phyloP scores from a whole-genome alignment of 2,888 invertebrate genomes.

The Apodemia hepburni region DNA sequence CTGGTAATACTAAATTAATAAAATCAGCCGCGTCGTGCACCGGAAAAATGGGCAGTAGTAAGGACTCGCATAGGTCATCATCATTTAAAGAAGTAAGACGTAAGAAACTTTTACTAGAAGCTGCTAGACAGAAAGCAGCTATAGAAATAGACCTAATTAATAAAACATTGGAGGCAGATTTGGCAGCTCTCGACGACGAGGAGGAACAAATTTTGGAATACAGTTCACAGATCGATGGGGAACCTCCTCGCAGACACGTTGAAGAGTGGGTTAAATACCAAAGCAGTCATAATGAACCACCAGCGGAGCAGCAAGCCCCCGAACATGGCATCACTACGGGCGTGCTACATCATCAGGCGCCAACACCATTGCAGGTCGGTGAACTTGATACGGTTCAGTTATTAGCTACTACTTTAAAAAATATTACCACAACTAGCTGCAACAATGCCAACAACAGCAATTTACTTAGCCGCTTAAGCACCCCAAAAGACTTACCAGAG shows the following conservation, averaged over 20 bases:
- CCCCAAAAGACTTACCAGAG: slow-evolving; percentile 29
- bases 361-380: slow-evolving; percentile 25
- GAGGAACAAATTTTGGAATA: neutral
- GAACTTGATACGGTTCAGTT: slow-evolving; percentile 14
- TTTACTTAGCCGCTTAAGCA: slow-evolving; percentile 28
- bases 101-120: neutral
- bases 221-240: neutral
- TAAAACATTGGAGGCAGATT: slow-evolving; percentile 19
- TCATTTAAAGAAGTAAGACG: neutral
- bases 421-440: slow-evolving; percentile 20
- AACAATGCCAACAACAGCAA: neutral
- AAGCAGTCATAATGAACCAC: slow-evolving; percentile 18
- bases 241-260: slow-evolving; percentile 13
- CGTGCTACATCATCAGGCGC: slow-evolving; percentile 16
- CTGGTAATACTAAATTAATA: too few relatives aligned
- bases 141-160: slow-evolving; percentile 23
- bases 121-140: slow-evolving; percentile 18
- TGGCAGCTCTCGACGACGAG: slow-evolving; percentile 17
- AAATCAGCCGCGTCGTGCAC: too few relatives aligned
- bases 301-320: slow-evolving; percentile 20
- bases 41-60: neutral
- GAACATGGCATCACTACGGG: slow-evolving; percentile 11
- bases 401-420: slow-evolving; percentile 18
- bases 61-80: neutral
- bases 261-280: slow-evolving; percentile 25